Evolutionary conservation across 30 jellyfish, hydroid and myxozoan species (phyloP), one percentile per base, ranked within the genome.

Genomic region (Aurelia sp.): DNA sequence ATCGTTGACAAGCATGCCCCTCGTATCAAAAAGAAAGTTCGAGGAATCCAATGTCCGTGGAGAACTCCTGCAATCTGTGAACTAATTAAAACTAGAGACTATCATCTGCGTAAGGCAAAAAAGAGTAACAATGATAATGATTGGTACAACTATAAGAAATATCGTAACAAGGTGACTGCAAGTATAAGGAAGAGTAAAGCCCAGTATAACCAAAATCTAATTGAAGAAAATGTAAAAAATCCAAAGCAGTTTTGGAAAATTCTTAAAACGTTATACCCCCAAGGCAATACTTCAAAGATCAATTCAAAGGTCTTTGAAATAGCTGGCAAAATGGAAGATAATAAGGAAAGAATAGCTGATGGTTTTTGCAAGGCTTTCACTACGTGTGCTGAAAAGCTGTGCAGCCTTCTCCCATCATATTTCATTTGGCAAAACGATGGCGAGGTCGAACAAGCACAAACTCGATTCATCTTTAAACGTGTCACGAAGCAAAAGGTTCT

Each of bases 151-250:
- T 27, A 27, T 27, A 27, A 27, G 33, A 27, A 27, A 27, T 27
- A 27, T 76, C 87, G 87, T 76, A 76, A 76, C 80, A 76, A 76
- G 87, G 58, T 55, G 79, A 55, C 79, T 52, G 79, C 78, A 76
- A 37, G 59, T 27, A 76, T 76, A 61, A 76, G 87, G 80, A 76
- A 76, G 87, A 76, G 33, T 27, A 27, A 27, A 27, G 33, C 33
- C 33, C 33, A 27, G 33, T 27, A 27, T 27, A 27, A 27, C 87
- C 84, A 76, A 76, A 76, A 76, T 76, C 81, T 76, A 76, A 58
- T 76, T 76, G 81, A 76, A 73, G 70, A 18, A 40, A 21, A 21
- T 73, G 2, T 51, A 33, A 21, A 1, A 17, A 12, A 51, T 51
- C 70, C 73, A 73, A 27, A 27, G 33, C 33, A 27, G 33, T 27